Evolutionary conservation across 2,888 invertebrate species (phyloP).

Genomic region (Tridacna crocea): DNA sequence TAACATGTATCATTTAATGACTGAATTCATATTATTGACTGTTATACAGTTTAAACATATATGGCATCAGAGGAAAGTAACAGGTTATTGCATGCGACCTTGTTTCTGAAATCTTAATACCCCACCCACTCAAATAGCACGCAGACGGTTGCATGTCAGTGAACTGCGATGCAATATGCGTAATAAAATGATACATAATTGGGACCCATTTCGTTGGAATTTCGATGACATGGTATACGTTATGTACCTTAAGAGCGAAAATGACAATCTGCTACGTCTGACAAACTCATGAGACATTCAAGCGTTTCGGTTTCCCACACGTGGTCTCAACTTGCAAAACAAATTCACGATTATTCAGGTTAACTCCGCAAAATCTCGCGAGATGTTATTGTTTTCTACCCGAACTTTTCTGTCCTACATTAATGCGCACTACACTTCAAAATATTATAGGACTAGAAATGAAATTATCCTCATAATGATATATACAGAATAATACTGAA

Average conservation of each 20-base stretch:
- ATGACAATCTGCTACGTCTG: neutral
- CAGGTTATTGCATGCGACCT: neutral
- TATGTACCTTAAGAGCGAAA: neutral
- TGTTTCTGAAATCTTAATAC: slow-evolving; percentile 21
- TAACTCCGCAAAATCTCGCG: slow-evolving; percentile 40
- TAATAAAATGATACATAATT: neutral
- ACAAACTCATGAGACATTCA: neutral
- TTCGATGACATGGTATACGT: neutral
- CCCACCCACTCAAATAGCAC: slow-evolving; percentile 5
- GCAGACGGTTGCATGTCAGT: neutral
- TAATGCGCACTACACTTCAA: neutral
- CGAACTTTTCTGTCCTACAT: slow-evolving; percentile 10
- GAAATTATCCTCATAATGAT: neutral
- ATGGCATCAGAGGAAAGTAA: too few relatives aligned
- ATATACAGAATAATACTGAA: too few relatives aligned
- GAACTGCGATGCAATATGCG: slow-evolving; percentile 15
- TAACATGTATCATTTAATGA: too few relatives aligned
- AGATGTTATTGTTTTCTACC: slow-evolving; percentile 28
- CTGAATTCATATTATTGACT: too few relatives aligned
- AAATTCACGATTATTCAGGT: slow-evolving; percentile 27
- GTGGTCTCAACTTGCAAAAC: slow-evolving; percentile 46
- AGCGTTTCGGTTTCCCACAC: slow-evolving; percentile 21
- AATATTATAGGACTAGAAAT: neutral
- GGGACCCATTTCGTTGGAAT: neutral
- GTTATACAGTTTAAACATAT: too few relatives aligned